phyloP scores from a whole-genome alignment of 2,888 invertebrate genomes.

The Stictocephala bisonia region DNA sequence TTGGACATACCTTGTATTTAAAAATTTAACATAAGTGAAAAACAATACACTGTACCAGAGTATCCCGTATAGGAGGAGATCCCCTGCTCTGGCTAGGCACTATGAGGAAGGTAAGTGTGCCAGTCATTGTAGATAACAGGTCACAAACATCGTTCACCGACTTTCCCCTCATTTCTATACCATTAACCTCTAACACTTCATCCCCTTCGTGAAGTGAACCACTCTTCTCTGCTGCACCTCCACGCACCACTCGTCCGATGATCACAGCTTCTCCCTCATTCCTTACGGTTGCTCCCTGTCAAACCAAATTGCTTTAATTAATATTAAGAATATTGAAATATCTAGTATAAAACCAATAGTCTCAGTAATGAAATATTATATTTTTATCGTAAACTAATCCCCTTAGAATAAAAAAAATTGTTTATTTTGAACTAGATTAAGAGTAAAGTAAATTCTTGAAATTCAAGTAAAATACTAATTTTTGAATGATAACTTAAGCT shows the following conservation, averaged over 20 bases:
- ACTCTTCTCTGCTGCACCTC: slow-evolving; percentile 96
- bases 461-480: too few relatives aligned
- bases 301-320: neutral
- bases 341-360: slow-evolving; percentile 11
- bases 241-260: slow-evolving; percentile 95
- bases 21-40: too few relatives aligned
- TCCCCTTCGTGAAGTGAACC: slow-evolving; percentile 96
- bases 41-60: too few relatives aligned
- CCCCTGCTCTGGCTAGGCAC: slow-evolving; percentile 74
- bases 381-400: too few relatives aligned
- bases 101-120: slow-evolving; percentile 90
- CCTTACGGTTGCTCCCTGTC: slow-evolving; percentile 73
- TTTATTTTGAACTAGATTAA: too few relatives aligned
- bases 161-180: slow-evolving; percentile 94
- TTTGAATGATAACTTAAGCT: too few relatives aligned
- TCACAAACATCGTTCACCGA: slow-evolving; percentile 98
- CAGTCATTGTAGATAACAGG: slow-evolving; percentile 92
- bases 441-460: too few relatives aligned
- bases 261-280: slow-evolving; percentile 97
- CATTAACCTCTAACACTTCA: slow-evolving; percentile 96
- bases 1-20: too few relatives aligned
- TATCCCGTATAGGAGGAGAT: slow-evolving; percentile 55
- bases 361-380: neutral
- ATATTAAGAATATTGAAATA: too few relatives aligned
- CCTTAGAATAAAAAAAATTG: too few relatives aligned